Evolutionary conservation across 2,888 invertebrate genomes (phyloP).

Genomic region (Cremastinae sp.): DNA sequence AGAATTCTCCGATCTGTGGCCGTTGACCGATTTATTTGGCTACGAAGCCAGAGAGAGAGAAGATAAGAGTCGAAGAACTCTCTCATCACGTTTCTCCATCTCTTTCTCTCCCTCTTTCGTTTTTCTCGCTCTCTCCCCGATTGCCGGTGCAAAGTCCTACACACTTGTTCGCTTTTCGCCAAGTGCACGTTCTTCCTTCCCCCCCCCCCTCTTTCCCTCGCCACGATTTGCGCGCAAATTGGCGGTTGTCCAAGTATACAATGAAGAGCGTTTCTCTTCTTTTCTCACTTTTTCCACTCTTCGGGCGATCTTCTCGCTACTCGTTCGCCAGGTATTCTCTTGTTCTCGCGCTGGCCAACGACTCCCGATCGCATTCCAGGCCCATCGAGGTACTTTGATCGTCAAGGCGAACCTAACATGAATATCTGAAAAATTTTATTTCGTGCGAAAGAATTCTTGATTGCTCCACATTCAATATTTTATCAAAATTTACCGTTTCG

Average conservation of each 20-base stretch:
- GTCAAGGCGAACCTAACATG: no score
- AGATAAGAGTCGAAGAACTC: slow-evolving; percentile 58
- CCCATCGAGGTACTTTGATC: no score
- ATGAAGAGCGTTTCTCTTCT: not conserved
- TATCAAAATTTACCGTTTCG: no score
- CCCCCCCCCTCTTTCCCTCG: slow-evolving; percentile 11
- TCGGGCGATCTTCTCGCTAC: slow-evolving; percentile 1
- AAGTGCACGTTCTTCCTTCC: slow-evolving; percentile 22
- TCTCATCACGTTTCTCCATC: slow-evolving; percentile 42
- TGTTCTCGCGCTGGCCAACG: no score
- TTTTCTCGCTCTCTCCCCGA: slow-evolving; percentile 7
- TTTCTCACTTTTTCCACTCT: slow-evolving; percentile 1
- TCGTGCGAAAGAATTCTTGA: no score
- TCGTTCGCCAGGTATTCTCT: not conserved
- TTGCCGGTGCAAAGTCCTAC: slow-evolving; percentile 43
- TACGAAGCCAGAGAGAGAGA: slow-evolving; percentile 28
- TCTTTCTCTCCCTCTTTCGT: slow-evolving; percentile 19
- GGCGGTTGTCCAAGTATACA: slow-evolving; percentile 54
- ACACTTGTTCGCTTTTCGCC: slow-evolving; percentile 44
- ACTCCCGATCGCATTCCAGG: no score
- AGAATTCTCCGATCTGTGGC: slow-evolving; percentile 44
- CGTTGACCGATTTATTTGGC: slow-evolving; percentile 61
- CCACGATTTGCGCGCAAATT: slow-evolving; percentile 53
- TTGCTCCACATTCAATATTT: no score
- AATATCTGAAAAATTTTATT: no score